Evolutionary conservation across 2,113 vertebrate genomes (phyloP), one percentile per base, ranked within the genome.

Genomic region (Glareola pratincola): DNA sequence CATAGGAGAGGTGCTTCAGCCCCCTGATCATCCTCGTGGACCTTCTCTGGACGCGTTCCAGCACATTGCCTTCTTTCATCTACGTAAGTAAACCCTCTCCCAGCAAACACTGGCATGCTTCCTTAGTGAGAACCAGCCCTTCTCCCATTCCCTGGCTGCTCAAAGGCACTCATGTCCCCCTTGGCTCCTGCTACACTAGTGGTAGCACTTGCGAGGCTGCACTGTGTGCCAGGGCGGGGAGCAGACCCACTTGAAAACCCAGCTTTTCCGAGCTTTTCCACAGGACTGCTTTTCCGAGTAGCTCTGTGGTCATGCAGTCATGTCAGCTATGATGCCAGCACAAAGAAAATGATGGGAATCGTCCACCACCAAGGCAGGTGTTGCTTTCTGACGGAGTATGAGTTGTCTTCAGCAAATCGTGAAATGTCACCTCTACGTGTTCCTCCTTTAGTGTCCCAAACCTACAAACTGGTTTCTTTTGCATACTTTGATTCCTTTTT

Each of bases 161-260:
- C 2, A 2, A 54, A 17, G 34, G 9, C 22, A 3, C 3, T 57
- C 14, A 12, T 12, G 23, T 14, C 29, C 6, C 0, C 2, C 14
- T 60, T 5, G 1, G 36, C 69, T 37, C 26, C 34, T 6, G 22
- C 3, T 6, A 54, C 4, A 9, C 29, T 4, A 1, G 0, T 1
- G 4, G 6, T 2, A 7, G 66, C 34, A 0, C 47, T n/a, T 27
- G 47, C 2, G 7, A 37, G 21, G 14, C 32, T 68, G 56, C 13
- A 1, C 16, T n/a, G n/a, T 0, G 0, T 23, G 37, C 41, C 66
- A 6, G 16, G 37, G 32, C 0, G 0, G 6, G 24, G 14, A 51
- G 41, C 37, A 67, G 60, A 45, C 22, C 41, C 15, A 0, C 64
- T 6, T 22, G 56, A 67, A 83, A 88, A 66, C 6, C 2, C 29